These are phyloP conservation scores for Oxygymnocypris stewartii DNA, from an alignment of 2,113 vertebrate species.

Conservation along the genomic window DNA sequence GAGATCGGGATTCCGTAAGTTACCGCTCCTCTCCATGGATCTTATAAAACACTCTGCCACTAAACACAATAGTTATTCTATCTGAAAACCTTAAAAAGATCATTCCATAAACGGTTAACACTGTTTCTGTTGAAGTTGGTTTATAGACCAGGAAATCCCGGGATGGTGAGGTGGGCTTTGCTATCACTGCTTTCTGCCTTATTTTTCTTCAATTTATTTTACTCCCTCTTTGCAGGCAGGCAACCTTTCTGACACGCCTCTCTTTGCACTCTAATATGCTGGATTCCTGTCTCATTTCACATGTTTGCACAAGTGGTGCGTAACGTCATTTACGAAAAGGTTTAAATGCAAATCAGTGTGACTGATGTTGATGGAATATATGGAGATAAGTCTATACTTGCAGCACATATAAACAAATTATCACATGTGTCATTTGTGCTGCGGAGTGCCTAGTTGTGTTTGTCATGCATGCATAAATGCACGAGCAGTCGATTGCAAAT, in stretches of 20 bases:
- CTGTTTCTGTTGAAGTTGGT: background rate
- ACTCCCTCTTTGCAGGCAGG: background rate
- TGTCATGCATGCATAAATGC: background rate
- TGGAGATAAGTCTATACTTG: background rate
- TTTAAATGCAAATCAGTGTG: background rate
- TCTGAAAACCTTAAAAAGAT: background rate
- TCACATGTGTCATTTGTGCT: background rate
- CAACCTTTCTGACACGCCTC: background rate
- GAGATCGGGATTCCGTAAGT: constrained; percentile 98
- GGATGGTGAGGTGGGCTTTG: background rate
- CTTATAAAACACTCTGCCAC: background rate
- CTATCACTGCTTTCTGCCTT: background rate
- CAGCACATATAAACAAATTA: background rate
- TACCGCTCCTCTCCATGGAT: background rate
- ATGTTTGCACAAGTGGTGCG: background rate
- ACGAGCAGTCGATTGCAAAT: constrained; percentile 1
- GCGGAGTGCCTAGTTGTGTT: background rate
- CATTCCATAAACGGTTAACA: background rate
- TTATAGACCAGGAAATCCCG: constrained; percentile 15
- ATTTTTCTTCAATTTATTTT: background rate
- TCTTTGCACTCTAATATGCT: background rate
- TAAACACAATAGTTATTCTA: background rate
- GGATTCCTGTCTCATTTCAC: constrained; percentile 15
- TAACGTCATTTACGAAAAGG: background rate
- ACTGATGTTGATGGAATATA: background rate